A percentile compares a stretch with the other conserved stretches of the same genome.
Conservation (phyloP, 2,888 invertebrate species). For the Scaptomyza cyrtandrae region DNA sequence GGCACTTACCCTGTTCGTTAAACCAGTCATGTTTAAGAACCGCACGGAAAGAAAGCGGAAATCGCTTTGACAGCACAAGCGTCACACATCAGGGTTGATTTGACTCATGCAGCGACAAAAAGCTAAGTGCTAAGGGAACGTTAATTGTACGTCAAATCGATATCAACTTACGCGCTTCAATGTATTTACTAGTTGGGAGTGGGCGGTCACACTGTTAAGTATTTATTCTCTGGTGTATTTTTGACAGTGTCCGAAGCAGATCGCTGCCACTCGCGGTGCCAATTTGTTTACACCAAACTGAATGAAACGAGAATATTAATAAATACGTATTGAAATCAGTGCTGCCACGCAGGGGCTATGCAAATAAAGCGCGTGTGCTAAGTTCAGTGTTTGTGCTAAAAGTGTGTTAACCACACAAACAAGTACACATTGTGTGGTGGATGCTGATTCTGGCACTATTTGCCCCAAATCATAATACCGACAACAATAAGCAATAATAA, state of each 20-base stretch:
- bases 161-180: neutral
- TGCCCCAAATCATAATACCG: slow-evolving; percentile 18
- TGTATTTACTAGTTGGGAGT: neutral
- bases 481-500: slow-evolving; percentile 30
- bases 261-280: slow-evolving; percentile 17
- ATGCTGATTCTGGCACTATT: slow-evolving; percentile 24
- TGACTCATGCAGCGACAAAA: slow-evolving; percentile 3
- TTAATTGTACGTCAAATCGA: neutral
- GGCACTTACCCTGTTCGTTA: slow-evolving; percentile 90
- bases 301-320: slow-evolving; percentile 42
- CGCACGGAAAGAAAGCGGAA: slow-evolving; percentile 88
- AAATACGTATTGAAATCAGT: slow-evolving; percentile 31
- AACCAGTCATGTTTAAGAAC: slow-evolving; percentile 92
- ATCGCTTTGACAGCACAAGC: slow-evolving; percentile 61
- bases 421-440: slow-evolving; percentile 26
- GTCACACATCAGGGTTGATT: slow-evolving; percentile 64
- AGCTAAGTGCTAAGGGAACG: slow-evolving; percentile 31
- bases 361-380: slow-evolving; percentile 36
- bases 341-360: slow-evolving; percentile 22
- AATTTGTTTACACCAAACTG: slow-evolving; percentile 44
- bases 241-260: slow-evolving; percentile 18
- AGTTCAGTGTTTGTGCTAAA: slow-evolving; percentile 32
- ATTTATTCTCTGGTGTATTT: slow-evolving; percentile 41
- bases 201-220: slow-evolving; percentile 19
- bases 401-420: slow-evolving; percentile 42